Evolutionary conservation across 2,888 invertebrate genomes (phyloP).

Genomic region (Spilosoma lubricipeda): DNA sequence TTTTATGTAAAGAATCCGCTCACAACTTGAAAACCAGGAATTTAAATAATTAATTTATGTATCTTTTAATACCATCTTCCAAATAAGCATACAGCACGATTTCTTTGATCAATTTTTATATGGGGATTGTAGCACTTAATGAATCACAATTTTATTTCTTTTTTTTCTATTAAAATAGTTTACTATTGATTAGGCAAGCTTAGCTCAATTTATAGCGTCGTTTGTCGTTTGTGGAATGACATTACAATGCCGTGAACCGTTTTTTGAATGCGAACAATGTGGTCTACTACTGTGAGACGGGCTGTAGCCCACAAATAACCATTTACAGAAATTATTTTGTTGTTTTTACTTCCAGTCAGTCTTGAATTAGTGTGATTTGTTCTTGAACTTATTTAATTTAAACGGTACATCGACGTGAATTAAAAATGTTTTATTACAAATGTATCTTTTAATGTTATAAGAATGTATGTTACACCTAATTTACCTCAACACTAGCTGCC

Average conservation of each 20-base stretch:
- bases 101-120: background rate
- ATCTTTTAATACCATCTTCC: background rate
- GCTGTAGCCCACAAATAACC: background rate
- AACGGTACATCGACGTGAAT: background rate
- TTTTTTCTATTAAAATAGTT: background rate
- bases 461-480: too few relatives aligned
- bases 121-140: background rate
- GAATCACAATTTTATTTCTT: background rate
- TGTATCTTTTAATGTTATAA: background rate
- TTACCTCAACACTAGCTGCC: too few relatives aligned
- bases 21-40: background rate
- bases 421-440: background rate
- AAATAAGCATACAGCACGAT: background rate
- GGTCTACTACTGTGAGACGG: background rate
- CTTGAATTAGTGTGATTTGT: background rate
- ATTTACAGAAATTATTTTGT: background rate
- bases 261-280: background rate
- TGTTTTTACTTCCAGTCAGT: background rate
- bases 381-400: background rate
- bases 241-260: background rate
- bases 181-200: background rate
- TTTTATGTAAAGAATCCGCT: background rate
- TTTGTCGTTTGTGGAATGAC: background rate
- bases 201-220: background rate
- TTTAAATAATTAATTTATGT: background rate